phyloP scores from a whole-genome alignment of 2,113 vertebrate species.

The Plecturocebus donacophilus region DNA sequence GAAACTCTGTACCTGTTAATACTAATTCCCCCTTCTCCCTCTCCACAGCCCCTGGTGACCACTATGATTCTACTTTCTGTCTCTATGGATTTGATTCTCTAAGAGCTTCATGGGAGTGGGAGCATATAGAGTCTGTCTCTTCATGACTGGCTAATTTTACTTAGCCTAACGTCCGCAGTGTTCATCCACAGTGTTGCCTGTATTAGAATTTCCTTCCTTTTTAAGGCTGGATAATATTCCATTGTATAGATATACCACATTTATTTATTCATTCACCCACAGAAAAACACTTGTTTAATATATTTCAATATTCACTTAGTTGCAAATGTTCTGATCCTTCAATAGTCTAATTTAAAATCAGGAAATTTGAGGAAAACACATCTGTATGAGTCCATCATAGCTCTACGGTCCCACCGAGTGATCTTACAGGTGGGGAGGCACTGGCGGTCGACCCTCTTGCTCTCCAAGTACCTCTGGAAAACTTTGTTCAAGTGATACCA shows the following conservation, averaged over 20 bases:
- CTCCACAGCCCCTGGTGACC: not conserved
- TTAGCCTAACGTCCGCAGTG: not conserved
- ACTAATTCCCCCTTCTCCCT: not conserved
- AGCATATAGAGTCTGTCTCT: not conserved
- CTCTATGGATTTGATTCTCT: not conserved
- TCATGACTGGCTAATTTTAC: not conserved
- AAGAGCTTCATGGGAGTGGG: too few species aligned
- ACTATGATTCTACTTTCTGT: not conserved
- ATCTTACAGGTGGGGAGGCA: not conserved
- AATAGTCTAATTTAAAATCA: not conserved
- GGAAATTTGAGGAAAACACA: not conserved
- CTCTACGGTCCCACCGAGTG: rapidly evolving
- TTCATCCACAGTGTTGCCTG: too few species aligned
- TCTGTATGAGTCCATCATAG: too few species aligned
- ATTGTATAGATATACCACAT: rapidly evolving
- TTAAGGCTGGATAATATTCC: not conserved
- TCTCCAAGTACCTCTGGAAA: not conserved
- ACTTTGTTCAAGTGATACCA: rapidly evolving
- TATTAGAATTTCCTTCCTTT: not conserved
- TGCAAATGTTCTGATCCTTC: not conserved
- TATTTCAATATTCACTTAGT: not conserved
- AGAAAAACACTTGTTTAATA: not conserved
- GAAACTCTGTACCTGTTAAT: not conserved
- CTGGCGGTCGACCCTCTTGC: not conserved
- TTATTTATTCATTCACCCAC: not conserved